These are phyloP conservation scores for Corythornis madagascariensis DNA, from an alignment of 2,113 vertebrate species.

Conservation along the genomic window DNA sequence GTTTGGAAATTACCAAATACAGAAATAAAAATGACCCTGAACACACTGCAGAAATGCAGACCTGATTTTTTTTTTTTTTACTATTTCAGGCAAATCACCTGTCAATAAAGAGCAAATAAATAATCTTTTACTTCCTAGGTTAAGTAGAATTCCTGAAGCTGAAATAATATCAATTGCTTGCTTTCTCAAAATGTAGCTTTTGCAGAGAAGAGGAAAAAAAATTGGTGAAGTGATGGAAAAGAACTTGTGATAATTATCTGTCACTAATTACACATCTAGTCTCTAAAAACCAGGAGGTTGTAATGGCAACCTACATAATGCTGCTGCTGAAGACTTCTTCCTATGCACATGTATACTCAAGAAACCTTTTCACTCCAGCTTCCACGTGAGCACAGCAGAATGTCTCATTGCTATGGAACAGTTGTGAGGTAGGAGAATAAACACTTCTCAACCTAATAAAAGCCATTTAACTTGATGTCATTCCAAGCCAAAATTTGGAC, in stretches of 20 bases:
- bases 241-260: not conserved
- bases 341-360: fast-evolving
- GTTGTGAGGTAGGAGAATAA: not conserved
- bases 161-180: not conserved
- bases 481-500: not conserved
- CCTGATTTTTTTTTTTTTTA: not conserved
- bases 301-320: not conserved
- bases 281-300: not conserved
- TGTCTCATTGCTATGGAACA: not conserved
- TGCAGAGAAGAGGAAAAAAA: not conserved
- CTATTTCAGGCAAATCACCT: not conserved
- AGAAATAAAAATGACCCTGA: not conserved
- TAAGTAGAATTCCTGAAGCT: not conserved
- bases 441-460: not conserved
- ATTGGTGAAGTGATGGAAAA: not conserved
- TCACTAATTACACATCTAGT: not conserved
- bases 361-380: not conserved
- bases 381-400: not conserved
- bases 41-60: not conserved
- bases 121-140: not conserved
- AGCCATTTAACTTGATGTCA: not conserved
- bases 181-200: not conserved
- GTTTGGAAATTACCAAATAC: not conserved
- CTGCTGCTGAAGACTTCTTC: not conserved
- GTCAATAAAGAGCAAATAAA: not conserved